phyloP scores from a whole-genome alignment of 1,140 invertebrate species.

The Magallana angulata region DNA sequence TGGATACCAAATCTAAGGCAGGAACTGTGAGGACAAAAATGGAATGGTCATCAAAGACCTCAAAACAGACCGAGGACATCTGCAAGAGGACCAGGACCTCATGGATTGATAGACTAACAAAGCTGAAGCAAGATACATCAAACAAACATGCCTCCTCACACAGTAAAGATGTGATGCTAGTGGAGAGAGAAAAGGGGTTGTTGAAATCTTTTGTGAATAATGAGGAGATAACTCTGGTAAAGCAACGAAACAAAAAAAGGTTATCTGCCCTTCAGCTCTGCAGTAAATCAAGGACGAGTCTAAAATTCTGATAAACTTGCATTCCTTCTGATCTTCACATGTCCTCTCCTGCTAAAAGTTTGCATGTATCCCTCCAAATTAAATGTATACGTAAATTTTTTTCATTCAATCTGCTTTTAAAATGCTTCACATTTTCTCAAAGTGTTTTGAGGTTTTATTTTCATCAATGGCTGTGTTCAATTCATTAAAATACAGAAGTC shows the following conservation, averaged over 20 bases:
- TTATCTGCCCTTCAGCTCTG: neutral
- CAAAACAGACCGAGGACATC: neutral
- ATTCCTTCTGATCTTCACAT: neutral
- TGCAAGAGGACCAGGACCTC: neutral
- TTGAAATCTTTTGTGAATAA: constrained; percentile 22
- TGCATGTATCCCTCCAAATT: neutral
- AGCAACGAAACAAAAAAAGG: neutral
- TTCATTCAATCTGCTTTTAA: neutral
- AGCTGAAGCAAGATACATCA: neutral
- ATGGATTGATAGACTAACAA: neutral
- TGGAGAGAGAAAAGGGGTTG: neutral
- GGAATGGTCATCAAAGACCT: neutral
- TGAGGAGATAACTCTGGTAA: constrained; percentile 12
- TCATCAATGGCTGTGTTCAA: neutral
- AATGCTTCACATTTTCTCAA: no score
- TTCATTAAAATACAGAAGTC: neutral
- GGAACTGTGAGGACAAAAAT: neutral
- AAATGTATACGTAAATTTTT: neutral
- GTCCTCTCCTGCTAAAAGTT: neutral
- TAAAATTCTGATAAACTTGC: neutral
- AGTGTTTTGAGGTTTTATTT: no score
- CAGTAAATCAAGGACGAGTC: neutral
- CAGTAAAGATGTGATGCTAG: neutral
- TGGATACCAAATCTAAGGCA: neutral
- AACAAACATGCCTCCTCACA: neutral